Evolutionary conservation across 2,888 invertebrate genomes (phyloP).

Genomic region (Clusia tigrina): DNA sequence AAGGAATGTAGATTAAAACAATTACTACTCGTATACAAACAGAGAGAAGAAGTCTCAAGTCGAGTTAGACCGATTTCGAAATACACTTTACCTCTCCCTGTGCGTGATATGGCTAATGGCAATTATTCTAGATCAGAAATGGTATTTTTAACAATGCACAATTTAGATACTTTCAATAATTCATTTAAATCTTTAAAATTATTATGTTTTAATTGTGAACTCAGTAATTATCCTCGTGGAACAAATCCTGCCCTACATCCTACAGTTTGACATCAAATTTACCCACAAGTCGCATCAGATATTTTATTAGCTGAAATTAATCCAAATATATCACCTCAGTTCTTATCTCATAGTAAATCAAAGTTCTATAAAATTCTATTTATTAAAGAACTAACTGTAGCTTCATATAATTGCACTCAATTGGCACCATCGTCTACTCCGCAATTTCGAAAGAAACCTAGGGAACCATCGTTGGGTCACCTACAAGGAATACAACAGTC

Average conservation of each 20-base stretch:
- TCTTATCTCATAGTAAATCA: slow-evolving; percentile 70
- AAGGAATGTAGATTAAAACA: too few species aligned
- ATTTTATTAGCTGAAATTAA: too few species aligned
- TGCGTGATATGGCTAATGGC: slow-evolving; percentile 38
- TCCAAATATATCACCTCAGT: too few species aligned
- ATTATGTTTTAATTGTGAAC: too few species aligned
- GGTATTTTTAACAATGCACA: slow-evolving; percentile 44
- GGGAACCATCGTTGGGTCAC: slow-evolving; percentile 71
- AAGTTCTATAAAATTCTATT: slow-evolving; percentile 80
- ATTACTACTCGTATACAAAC: too few species aligned
- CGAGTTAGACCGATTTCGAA: too few species aligned
- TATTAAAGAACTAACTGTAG: slow-evolving; percentile 72
- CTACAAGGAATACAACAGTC: slow-evolving; percentile 70
- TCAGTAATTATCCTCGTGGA: too few species aligned
- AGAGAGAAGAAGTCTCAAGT: too few species aligned
- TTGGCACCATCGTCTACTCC: slow-evolving; percentile 67
- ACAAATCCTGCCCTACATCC: too few species aligned
- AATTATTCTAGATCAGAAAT: slow-evolving; percentile 42
- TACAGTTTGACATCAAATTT: too few species aligned
- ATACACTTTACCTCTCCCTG: too few species aligned
- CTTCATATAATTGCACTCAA: slow-evolving; percentile 69
- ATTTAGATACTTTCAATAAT: slow-evolving; percentile 63
- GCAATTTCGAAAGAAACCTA: slow-evolving; percentile 75
- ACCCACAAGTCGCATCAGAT: too few species aligned
- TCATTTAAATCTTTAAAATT: slow-evolving; percentile 80